Percentiles rank a stretch among this genome's conserved stretches.
Evolutionary conservation across 2,113 vertebrate genomes (phyloP).

Genomic region (Eclectus roratus): DNA sequence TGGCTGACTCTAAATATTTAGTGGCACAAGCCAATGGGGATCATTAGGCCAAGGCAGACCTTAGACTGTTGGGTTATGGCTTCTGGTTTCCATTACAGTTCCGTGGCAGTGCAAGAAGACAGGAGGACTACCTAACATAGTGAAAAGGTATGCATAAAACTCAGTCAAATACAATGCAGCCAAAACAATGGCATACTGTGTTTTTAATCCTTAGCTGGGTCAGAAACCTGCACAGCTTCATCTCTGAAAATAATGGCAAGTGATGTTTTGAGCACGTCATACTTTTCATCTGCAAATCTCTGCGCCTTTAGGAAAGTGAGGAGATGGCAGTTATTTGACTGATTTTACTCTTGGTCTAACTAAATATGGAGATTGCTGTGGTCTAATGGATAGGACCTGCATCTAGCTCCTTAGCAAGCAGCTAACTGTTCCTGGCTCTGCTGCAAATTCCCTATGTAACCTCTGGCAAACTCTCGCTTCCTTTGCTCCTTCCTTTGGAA

Average conservation of each 20-base stretch:
- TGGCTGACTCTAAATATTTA: background rate
- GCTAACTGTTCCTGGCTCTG: conserved; percentile 23
- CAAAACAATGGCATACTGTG: fast-evolving
- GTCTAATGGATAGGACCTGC: background rate
- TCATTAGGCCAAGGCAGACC: background rate
- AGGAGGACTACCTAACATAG: background rate
- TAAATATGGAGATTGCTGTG: conserved; percentile 14
- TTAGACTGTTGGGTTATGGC: background rate
- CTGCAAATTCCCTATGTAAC: conserved; percentile 55
- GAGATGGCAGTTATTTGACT: background rate
- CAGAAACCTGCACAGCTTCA: background rate
- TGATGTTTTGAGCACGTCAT: background rate
- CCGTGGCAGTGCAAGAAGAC: background rate
- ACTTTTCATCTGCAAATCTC: background rate
- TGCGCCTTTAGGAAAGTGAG: background rate
- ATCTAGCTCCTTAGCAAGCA: conserved; percentile 9
- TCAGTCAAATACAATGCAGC: background rate
- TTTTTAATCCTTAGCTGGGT: background rate
- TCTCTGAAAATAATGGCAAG: background rate
- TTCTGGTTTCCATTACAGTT: background rate
- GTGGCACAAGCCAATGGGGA: background rate
- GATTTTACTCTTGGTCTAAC: background rate
- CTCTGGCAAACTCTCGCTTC: conserved; percentile 57
- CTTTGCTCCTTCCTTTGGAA: conserved; percentile 50
- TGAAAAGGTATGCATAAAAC: background rate